Conservation (phyloP, 2,113 vertebrate genomes). For the Rhinogobius similis region DNA sequence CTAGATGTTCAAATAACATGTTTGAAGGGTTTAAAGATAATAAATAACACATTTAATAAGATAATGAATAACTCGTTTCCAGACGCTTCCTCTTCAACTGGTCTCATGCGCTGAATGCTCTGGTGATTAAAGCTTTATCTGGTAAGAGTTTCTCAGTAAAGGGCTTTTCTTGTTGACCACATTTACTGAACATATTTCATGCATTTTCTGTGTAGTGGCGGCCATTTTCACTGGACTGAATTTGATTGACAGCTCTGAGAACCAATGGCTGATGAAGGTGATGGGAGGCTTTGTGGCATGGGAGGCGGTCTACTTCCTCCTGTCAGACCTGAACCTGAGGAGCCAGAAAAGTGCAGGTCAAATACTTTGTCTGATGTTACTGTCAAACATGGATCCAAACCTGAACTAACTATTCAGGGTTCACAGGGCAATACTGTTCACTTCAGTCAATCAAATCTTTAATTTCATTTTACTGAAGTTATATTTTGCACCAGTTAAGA, state of each 20-base stretch:
- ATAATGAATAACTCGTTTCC: not conserved
- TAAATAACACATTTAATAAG: too few relatives aligned
- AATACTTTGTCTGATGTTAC: not conserved
- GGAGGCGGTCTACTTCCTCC: constrained; percentile 65
- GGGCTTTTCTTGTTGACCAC: not conserved
- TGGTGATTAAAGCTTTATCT: constrained; percentile 69
- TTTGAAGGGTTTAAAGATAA: too few relatives aligned
- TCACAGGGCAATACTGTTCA: too few relatives aligned
- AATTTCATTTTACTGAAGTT: too few relatives aligned
- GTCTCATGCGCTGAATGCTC: constrained; percentile 63
- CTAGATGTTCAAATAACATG: too few relatives aligned
- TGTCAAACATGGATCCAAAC: too few relatives aligned
- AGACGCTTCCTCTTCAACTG: constrained; percentile 77
- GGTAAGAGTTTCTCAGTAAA: constrained; percentile 56
- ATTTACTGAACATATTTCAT: not conserved
- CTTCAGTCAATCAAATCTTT: too few relatives aligned
- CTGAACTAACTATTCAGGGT: too few relatives aligned
- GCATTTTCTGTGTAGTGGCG: constrained; percentile 60
- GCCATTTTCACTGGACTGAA: constrained; percentile 77
- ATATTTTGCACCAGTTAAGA: too few relatives aligned
- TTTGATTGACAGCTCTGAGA: constrained; percentile 48
- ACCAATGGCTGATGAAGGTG: constrained; percentile 73
- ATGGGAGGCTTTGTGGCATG: constrained; percentile 79
- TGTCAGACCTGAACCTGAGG: constrained; percentile 52
- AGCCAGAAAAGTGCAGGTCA: constrained; percentile 49